phyloP scores from a whole-genome alignment of 2,113 vertebrate species.

The Sorex fumeus region DNA sequence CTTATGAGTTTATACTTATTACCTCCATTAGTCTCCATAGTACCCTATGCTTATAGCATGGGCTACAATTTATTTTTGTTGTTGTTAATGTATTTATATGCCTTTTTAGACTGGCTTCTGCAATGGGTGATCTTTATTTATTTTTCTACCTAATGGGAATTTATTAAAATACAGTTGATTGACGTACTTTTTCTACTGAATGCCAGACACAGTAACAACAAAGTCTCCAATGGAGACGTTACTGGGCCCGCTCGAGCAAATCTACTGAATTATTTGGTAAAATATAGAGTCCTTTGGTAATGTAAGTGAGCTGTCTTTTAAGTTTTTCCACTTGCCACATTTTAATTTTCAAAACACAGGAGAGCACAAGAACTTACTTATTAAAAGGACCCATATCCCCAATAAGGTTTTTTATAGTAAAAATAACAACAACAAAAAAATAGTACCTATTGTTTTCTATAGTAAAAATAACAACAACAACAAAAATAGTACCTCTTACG shows the following conservation, averaged over 20 bases:
- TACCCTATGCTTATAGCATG: neutral
- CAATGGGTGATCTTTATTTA: constrained; percentile 37
- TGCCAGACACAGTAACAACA: no score
- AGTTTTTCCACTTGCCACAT: constrained; percentile 16
- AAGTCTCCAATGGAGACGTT: no score
- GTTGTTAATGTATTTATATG: constrained; percentile 6
- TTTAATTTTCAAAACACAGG: constrained; percentile 59
- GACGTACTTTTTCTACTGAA: constrained; percentile 58
- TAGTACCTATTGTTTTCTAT: neutral
- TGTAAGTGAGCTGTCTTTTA: constrained; percentile 42
- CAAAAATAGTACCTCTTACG: constrained; percentile 13
- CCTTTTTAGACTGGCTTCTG: constrained; percentile 32
- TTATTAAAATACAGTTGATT: constrained; percentile 28
- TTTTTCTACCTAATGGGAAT: neutral
- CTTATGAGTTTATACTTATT: constrained; percentile 24
- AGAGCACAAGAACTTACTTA: constrained; percentile 5
- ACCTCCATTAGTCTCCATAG: neutral
- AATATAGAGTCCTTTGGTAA: constrained; percentile 43
- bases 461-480: constrained; percentile 27
- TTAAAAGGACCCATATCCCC: neutral
- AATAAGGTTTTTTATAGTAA: constrained; percentile 27
- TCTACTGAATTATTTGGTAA: constrained; percentile 56
- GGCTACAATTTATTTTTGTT: neutral
- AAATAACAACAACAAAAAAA: constrained; percentile 18
- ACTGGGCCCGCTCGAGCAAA: no score